Percentiles rank a stretch among this genome's conserved stretches.
phyloP scores from a whole-genome alignment of 35 echinoderm and acorn worm species.

The Patiria miniata region DNA sequence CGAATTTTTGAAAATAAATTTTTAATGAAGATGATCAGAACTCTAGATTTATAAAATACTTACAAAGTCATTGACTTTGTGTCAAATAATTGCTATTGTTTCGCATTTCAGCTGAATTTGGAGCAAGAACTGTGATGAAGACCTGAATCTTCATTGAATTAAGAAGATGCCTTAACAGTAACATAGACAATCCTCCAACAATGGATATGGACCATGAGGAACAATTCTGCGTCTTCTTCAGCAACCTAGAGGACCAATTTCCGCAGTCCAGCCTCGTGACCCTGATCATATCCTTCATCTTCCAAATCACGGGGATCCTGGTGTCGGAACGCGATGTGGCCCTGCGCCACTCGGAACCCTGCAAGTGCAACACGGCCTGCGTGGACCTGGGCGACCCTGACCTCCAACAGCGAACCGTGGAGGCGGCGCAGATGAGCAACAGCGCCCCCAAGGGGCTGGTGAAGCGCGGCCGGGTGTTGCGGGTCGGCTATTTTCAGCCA shows the following conservation, averaged over 20 bases:
- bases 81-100: too few relatives aligned
- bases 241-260: constrained; percentile 53
- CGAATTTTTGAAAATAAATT: too few relatives aligned
- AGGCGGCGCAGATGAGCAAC: not conserved
- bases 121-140: too few relatives aligned
- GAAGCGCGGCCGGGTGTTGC: constrained; percentile 43
- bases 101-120: too few relatives aligned
- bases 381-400: constrained; percentile 18
- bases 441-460: constrained; percentile 33
- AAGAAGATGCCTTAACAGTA: too few relatives aligned
- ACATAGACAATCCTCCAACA: too few relatives aligned
- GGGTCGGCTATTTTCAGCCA: constrained; percentile 25
- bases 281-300: constrained; percentile 41
- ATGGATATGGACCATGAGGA: too few relatives aligned
- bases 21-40: too few relatives aligned
- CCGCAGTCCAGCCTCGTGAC: constrained; percentile 36
- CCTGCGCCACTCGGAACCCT: not conserved
- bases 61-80: too few relatives aligned
- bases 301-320: not conserved
- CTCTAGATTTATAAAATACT: too few relatives aligned
- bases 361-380: not conserved
- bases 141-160: too few relatives aligned
- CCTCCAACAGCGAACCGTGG: not conserved
- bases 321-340: not conserved
- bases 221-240: constrained; percentile 39